phyloP scores from a whole-genome alignment of 1,140 invertebrate genomes.

The Neotoxoptera formosana region DNA sequence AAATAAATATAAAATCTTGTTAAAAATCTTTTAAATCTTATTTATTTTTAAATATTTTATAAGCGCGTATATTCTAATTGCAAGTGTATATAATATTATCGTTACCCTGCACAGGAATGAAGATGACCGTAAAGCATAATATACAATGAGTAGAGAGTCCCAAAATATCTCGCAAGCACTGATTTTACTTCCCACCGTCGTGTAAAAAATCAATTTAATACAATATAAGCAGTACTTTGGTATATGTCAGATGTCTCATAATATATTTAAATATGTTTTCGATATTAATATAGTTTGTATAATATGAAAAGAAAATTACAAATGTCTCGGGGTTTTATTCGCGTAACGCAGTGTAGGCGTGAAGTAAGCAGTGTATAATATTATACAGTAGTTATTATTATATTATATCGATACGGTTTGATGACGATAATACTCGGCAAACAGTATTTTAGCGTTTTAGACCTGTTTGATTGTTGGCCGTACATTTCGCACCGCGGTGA shows the following conservation, averaged over 20 bases:
- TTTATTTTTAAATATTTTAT: background rate
- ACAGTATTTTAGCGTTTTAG: background rate
- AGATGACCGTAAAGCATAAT: background rate
- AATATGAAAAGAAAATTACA: background rate
- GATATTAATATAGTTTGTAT: background rate
- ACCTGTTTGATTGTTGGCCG: background rate
- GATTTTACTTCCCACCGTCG: background rate
- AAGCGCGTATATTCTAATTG: background rate
- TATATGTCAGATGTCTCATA: background rate
- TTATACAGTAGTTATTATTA: too few relatives aligned
- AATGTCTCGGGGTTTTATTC: background rate
- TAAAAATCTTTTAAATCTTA: too few relatives aligned
- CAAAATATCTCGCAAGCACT: background rate
- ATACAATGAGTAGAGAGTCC: too few relatives aligned
- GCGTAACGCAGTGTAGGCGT: background rate
- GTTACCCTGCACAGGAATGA: background rate
- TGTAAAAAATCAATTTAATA: background rate
- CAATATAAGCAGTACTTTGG: background rate
- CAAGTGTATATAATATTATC: background rate
- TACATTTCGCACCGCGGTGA: background rate
- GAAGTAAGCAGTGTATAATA: background rate
- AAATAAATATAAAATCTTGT: too few relatives aligned
- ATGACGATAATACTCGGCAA: background rate
- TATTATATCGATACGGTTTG: background rate
- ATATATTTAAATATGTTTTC: background rate